Conservation (phyloP, 2,888 invertebrate species). For the Melangyna quadrimaculata region DNA sequence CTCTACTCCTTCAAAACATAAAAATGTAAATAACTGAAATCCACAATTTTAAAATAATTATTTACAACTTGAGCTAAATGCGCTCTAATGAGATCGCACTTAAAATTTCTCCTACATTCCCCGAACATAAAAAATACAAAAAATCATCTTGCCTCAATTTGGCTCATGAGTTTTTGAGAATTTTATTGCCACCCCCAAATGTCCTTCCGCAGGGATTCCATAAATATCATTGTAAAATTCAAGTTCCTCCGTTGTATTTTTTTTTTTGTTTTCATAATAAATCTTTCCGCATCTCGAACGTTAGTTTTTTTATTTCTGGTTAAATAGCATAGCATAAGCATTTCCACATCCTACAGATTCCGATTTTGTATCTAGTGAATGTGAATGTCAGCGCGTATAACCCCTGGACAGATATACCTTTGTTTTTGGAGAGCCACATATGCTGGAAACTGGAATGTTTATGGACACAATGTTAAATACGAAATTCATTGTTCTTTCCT, state of each 20-base stretch:
- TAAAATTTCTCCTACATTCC: neutral
- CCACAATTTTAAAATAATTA: slow-evolving; percentile 1
- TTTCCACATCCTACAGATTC: neutral
- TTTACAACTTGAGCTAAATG: neutral
- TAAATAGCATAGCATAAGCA: neutral
- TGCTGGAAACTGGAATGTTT: neutral
- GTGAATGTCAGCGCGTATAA: neutral
- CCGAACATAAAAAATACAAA: neutral
- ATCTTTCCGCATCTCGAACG: neutral
- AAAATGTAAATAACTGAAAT: neutral
- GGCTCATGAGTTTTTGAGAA: neutral
- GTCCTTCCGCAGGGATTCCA: slow-evolving; percentile 2
- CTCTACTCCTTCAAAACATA: neutral
- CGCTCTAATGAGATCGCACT: neutral
- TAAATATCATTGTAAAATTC: slow-evolving; percentile 7
- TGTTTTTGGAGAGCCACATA: neutral
- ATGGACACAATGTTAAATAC: neutral
- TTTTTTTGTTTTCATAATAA: neutral
- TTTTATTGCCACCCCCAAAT: slow-evolving; percentile 3
- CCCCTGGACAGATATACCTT: neutral
- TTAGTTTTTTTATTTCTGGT: neutral
- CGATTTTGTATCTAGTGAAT: neutral
- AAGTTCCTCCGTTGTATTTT: neutral
- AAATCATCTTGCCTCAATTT: neutral
- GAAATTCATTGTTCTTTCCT: neutral